Percentiles rank a stretch among this genome's conserved stretches.
phyloP scores from a whole-genome alignment of 2,888 invertebrate genomes.

The Leptinotarsa tumamoca region DNA sequence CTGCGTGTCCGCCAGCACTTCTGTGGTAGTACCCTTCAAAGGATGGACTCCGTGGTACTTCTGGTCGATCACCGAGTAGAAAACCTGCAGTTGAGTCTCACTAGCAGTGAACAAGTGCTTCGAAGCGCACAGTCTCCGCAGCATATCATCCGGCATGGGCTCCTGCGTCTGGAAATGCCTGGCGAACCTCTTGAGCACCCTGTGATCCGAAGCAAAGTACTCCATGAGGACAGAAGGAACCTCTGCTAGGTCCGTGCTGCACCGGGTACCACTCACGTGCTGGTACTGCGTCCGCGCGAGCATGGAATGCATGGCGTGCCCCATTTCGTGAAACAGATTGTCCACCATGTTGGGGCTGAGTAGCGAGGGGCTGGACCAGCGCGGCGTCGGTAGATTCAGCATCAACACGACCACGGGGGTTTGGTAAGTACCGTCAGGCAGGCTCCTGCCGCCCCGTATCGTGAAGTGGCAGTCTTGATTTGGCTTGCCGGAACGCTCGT shows the following conservation, averaged over 20 bases:
- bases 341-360: slow-evolving; percentile 89
- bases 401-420: slow-evolving; percentile 93
- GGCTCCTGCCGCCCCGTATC: slow-evolving; percentile 89
- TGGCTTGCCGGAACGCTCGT: slow-evolving; percentile 90
- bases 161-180: slow-evolving; percentile 91
- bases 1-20: slow-evolving; percentile 82
- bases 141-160: slow-evolving; percentile 82
- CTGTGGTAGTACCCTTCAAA: slow-evolving; percentile 72
- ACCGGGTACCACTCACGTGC: slow-evolving; percentile 97
- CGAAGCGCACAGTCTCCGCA: slow-evolving; percentile 84
- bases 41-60: slow-evolving; percentile 81
- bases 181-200: slow-evolving; percentile 87
- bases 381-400: slow-evolving; percentile 85
- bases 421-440: slow-evolving; percentile 86
- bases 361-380: slow-evolving; percentile 81
- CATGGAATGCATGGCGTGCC: slow-evolving; percentile 99
- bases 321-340: slow-evolving; percentile 98
- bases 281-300: slow-evolving; percentile 94
- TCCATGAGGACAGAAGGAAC: slow-evolving; percentile 99
- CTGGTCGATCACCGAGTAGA: slow-evolving; percentile 86
- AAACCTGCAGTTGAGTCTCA: slow-evolving; percentile 76
- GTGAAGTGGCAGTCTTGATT: slow-evolving; percentile 99
- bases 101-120: slow-evolving; percentile 90
- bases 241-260: slow-evolving; percentile 98
- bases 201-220: slow-evolving; percentile 91